phyloP scores from a whole-genome alignment of 2,888 invertebrate genomes.

The Amphiduros pacificus region DNA sequence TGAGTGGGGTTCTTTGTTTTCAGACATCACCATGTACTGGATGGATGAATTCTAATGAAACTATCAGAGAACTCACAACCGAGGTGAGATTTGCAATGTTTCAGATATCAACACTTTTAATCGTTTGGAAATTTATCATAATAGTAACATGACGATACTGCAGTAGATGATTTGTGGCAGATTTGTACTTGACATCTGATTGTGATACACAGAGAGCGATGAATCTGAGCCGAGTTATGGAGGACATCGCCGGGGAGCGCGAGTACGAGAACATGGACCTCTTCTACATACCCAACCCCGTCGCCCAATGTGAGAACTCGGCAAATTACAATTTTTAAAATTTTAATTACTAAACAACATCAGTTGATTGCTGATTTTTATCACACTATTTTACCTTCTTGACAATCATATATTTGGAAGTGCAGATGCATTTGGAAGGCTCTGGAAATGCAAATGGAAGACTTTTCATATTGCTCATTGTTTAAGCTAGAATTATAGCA shows the following conservation, averaged over 20 bases:
- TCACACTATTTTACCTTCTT: neutral
- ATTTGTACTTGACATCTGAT: neutral
- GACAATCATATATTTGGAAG: too few species aligned
- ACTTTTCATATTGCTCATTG: too few species aligned
- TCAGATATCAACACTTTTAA: too few species aligned
- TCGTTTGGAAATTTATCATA: too few species aligned
- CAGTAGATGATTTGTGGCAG: too few species aligned
- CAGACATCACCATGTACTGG: slow-evolving; percentile 58
- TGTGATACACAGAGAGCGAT: slow-evolving; percentile 35
- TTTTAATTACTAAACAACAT: neutral
- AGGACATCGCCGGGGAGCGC: slow-evolving; percentile 34
- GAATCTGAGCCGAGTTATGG: slow-evolving; percentile 39
- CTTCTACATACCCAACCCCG: slow-evolving; percentile 35
- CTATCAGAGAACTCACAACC: slow-evolving; percentile 57
- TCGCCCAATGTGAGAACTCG: slow-evolving; percentile 31
- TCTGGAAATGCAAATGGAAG: too few species aligned
- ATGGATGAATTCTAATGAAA: slow-evolving; percentile 62
- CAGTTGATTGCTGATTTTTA: neutral
- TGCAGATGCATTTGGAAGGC: too few species aligned
- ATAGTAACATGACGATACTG: too few species aligned
- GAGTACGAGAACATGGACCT: slow-evolving; percentile 34
- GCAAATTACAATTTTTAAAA: neutral
- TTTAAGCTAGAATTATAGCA: too few species aligned
- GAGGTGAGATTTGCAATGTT: too few species aligned
- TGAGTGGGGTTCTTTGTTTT: neutral